phyloP scores from a whole-genome alignment of 2,888 invertebrate genomes.

The Elaeidobius kamerunicus region DNA sequence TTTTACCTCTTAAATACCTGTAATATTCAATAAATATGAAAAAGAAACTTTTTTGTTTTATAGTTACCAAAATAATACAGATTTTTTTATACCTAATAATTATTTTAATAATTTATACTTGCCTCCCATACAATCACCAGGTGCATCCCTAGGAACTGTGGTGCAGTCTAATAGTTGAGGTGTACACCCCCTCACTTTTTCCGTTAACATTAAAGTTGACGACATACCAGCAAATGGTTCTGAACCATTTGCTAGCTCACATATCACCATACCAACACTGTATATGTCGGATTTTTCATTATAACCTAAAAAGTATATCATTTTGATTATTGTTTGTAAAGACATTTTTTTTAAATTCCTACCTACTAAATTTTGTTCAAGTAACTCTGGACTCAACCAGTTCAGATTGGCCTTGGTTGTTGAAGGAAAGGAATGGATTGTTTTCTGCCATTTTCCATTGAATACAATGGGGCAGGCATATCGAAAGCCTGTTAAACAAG shows the following conservation, averaged over 20 bases:
- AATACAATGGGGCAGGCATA: conserved; percentile 72
- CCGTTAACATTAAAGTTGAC: conserved; percentile 86
- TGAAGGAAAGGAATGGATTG: conserved; percentile 73
- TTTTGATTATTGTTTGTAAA: no score
- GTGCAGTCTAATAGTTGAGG: conserved; percentile 74
- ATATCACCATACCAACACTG: conserved; percentile 83
- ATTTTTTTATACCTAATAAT: no score
- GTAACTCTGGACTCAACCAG: conserved; percentile 89
- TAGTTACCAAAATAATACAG: no score
- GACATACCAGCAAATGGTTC: conserved; percentile 84
- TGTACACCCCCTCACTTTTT: conserved; percentile 78
- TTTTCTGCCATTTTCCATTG: conserved; percentile 66
- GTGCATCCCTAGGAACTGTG: conserved; percentile 59
- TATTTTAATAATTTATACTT: conserved; percentile 9
- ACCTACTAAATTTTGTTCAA: conserved; percentile 65
- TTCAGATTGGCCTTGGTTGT: conserved; percentile 70
- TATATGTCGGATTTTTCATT: conserved; percentile 89
- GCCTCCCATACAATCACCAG: conserved; percentile 43
- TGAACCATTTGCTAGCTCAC: conserved; percentile 86
- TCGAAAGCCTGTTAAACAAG: conserved; percentile 74
- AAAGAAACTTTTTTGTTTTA: no score
- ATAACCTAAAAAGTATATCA: conserved; percentile 60
- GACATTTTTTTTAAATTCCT: no score
- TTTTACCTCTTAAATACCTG: no score
- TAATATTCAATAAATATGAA: no score